These are phyloP conservation scores for Caenorhabditis latens DNA, from an alignment of 1,140 invertebrate genomes.

Conservation along the genomic window DNA sequence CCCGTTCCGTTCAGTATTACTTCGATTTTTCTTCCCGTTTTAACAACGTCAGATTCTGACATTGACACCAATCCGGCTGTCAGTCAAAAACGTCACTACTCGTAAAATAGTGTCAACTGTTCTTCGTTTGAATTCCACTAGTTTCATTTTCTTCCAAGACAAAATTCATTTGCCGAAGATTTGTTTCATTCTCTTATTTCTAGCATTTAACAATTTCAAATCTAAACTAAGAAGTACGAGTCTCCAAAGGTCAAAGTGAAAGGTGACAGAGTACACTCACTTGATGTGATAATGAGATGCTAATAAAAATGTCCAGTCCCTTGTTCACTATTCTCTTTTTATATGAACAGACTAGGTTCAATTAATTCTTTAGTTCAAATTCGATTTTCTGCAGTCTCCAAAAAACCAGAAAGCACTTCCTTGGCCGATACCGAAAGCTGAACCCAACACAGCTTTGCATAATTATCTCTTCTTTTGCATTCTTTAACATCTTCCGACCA, in stretches of 20 bases:
- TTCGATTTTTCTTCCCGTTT: neutral
- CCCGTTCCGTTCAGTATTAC: neutral
- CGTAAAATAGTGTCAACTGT: conserved; percentile 24
- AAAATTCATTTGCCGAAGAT: neutral
- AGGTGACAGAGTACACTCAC: neutral
- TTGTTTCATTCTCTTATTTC: neutral
- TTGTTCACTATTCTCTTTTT: neutral
- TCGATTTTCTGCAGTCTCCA: too few relatives aligned
- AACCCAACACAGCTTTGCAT: too few relatives aligned
- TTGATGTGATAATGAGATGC: conserved; percentile 28
- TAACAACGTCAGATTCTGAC: neutral
- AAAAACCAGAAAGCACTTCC: too few relatives aligned
- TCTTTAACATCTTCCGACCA: too few relatives aligned
- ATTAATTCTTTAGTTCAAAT: too few relatives aligned
- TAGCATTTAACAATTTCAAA: too few relatives aligned
- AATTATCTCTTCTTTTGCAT: too few relatives aligned
- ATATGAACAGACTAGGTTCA: neutral
- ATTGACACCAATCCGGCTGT: neutral
- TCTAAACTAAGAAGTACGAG: neutral
- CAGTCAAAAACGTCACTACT: conserved; percentile 22
- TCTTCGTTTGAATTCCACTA: neutral
- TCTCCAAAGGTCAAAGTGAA: neutral
- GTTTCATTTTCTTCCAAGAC: neutral
- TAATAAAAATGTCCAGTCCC: neutral
- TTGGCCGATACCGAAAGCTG: too few relatives aligned